Percentiles rank a stretch among this genome's conserved stretches.
Conservation (phyloP, 2,888 invertebrate genomes). For the Drosophila mercatorum region DNA sequence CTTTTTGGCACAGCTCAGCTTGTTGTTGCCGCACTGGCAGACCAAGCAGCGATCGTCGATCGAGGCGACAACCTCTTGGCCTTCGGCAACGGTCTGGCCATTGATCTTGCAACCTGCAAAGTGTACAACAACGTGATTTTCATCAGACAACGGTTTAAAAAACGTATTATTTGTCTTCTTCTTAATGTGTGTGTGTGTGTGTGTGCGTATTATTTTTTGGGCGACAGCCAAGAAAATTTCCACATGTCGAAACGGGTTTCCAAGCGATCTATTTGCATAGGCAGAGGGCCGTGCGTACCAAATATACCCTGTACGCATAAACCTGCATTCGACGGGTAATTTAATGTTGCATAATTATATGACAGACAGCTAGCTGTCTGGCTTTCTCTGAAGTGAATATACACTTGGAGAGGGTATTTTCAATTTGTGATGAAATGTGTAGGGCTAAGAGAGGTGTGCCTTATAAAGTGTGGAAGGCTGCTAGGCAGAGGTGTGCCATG, state of each 20-base stretch:
- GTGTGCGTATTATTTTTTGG: conserved; percentile 50
- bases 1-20: conserved; percentile 91
- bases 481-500: neutral
- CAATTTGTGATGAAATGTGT: neutral
- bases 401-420: neutral
- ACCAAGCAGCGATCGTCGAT: conserved; percentile 94
- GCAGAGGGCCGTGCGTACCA: conserved; percentile 53
- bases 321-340: neutral
- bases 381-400: neutral
- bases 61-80: conserved; percentile 90
- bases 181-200: conserved; percentile 12
- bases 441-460: no score
- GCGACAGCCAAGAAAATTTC: conserved; percentile 71
- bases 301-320: conserved; percentile 37
- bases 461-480: neutral
- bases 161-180: conserved; percentile 35
- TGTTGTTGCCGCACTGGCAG: conserved; percentile 90
- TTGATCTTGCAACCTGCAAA: conserved; percentile 92
- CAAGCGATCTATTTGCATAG: conserved; percentile 74
- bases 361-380: neutral
- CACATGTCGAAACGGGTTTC: conserved; percentile 73
- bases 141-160: conserved; percentile 57
- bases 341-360: conserved; percentile 1
- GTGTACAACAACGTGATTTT: conserved; percentile 42
- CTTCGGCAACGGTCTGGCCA: conserved; percentile 92